A percentile compares a stretch with the other conserved stretches of the same genome.
phyloP scores from a whole-genome alignment of 2,113 vertebrate genomes.

The Salvelinus alpinus region DNA sequence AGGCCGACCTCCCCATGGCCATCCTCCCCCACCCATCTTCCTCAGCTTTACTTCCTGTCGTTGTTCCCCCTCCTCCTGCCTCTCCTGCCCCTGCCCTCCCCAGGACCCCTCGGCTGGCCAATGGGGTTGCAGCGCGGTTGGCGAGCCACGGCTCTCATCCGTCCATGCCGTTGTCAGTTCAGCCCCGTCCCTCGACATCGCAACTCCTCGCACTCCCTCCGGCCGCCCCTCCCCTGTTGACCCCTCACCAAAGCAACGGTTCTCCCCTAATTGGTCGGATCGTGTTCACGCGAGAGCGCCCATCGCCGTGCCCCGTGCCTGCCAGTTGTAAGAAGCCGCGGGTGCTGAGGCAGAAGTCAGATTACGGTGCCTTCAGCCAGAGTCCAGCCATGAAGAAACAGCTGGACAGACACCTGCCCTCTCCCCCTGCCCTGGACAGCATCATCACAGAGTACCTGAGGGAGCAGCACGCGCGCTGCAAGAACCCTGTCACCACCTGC shows the following conservation, averaged over 20 bases:
- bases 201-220: slow-evolving; percentile 74
- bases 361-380: slow-evolving; percentile 97
- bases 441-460: slow-evolving; percentile 99
- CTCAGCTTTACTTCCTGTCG: slow-evolving; percentile 80
- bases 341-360: slow-evolving; percentile 94
- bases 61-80: slow-evolving; percentile 66
- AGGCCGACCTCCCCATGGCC: slow-evolving; percentile 94
- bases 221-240: slow-evolving; percentile 70
- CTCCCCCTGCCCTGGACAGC: slow-evolving; percentile 94
- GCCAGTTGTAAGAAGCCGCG: slow-evolving; percentile 86
- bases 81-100: slow-evolving; percentile 84
- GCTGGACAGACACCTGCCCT: slow-evolving; percentile 94
- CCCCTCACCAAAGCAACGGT: slow-evolving; percentile 77
- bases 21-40: slow-evolving; percentile 81
- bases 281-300: slow-evolving; percentile 91
- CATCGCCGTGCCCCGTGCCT: slow-evolving; percentile 74
- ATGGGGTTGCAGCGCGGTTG: slow-evolving; percentile 84
- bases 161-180: slow-evolving; percentile 69
- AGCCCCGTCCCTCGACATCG: slow-evolving; percentile 77
- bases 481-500: slow-evolving; percentile 98
- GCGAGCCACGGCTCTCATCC: slow-evolving; percentile 75
- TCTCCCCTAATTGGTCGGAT: slow-evolving; percentile 92
- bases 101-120: slow-evolving; percentile 90
- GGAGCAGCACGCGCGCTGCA: slow-evolving; percentile 98
- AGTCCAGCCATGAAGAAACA: slow-evolving; percentile 98